Base-by-base conservation (phyloP, 2,113 vertebrate genomes). In the Dromaius novaehollandiae region DNA sequence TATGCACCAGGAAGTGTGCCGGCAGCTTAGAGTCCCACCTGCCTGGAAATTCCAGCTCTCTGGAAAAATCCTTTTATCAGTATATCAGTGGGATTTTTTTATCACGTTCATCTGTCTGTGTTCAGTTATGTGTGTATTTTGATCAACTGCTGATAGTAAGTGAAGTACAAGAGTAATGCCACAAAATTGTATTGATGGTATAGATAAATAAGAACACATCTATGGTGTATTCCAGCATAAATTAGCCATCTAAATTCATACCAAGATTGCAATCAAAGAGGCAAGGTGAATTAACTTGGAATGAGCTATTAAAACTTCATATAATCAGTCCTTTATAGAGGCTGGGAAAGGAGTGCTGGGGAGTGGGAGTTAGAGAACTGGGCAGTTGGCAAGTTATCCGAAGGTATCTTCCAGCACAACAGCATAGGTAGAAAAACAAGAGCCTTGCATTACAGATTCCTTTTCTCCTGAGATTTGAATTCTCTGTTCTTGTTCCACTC, bases 221-320 rank as follows among this genome's bases (percentile, higher is more conserved):
- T 66, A 19, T 48, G 36, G 32, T 66, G n/a, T 71, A 61, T 82
- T 78, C 58, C 32, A 78, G 46, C 58, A 71, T 86, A 90, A 85
- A 78, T 94, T 89, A 95, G 66, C 78, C 11, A 58, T 93, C 83
- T 89, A 92, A 87, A 86, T 92, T 97, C 69, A 76, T 64, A 89
- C 63, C 38, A 81, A 88, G 88, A 94, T 83, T 93, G 84, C 66
- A 94, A 70, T 95, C 90, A 94, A 96, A 95, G 77, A 86, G 95
- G 65, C 50, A 94, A 95, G 51, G 58, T 96, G 68, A 89, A 94
- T 93, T 95, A 93, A 91, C 20, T 60, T 48, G 51, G 60, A 87
- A 28, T 89, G 53, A 74, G 60, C 71, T 26, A 79, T 79, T 93
- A 93, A 95, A 92, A 70, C 32, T 24, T 76, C 34, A 76, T 88